phyloP scores from a whole-genome alignment of 2,888 invertebrate species.

The Candidula unifasciata region DNA sequence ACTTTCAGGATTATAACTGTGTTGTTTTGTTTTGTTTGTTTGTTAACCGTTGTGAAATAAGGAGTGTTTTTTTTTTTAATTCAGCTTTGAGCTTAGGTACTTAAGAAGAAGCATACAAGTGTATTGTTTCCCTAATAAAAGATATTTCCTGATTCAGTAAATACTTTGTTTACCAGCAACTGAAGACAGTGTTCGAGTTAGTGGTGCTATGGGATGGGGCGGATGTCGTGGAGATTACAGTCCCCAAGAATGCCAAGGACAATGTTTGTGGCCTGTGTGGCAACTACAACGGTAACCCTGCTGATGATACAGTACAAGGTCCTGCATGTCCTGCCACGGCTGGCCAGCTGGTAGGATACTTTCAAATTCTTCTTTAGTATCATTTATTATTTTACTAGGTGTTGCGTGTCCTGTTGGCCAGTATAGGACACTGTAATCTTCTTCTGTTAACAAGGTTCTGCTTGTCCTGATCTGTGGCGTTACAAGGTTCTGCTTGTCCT shows the following conservation, averaged over 20 bases:
- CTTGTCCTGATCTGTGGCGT: no score
- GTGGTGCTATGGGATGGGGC: constrained; percentile 93
- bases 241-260: constrained; percentile 85
- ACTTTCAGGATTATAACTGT: no score
- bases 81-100: no score
- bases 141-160: no score
- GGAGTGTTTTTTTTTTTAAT: no score
- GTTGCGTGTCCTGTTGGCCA: no score
- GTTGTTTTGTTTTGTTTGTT: no score
- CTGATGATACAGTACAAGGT: constrained; percentile 84
- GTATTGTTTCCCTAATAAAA: no score
- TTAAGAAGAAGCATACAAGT: no score
- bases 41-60: no score
- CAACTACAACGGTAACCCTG: constrained; percentile 90
- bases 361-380: neutral
- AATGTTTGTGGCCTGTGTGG: constrained; percentile 93
- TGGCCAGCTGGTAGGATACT: constrained; percentile 55
- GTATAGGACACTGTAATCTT: neutral
- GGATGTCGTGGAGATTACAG: constrained; percentile 88
- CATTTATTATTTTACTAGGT: neutral
- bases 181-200: constrained; percentile 81
- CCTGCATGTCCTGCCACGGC: constrained; percentile 58
- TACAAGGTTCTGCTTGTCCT: no score
- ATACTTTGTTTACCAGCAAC: constrained; percentile 55
- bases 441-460: no score